Base-by-base conservation (phyloP, 2,888 invertebrate genomes). In the Trachelus iudaicus region DNA sequence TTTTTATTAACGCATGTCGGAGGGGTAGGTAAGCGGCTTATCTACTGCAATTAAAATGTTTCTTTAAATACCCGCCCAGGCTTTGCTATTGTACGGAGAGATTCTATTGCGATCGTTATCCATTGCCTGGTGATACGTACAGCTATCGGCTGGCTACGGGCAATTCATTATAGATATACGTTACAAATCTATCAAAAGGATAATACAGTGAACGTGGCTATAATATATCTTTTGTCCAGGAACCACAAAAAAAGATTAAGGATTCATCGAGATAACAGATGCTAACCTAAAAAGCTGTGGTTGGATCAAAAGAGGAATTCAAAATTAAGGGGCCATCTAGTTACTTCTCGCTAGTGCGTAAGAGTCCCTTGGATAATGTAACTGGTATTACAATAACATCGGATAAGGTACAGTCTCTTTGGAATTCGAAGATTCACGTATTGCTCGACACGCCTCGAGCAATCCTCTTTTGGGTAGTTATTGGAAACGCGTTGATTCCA, bases 21-120 rank as follows among this genome's bases (percentile, higher is more conserved):
- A 83, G 81, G 82, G 78, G 84, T 81, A 81, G 81, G 84, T 90
- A 90, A 90, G 90, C 90, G 78, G 89, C 90, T 90, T 90, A 90
- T 82, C 84, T 84, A 77, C 85, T 86, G 90, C 90, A 90, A 90
- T 90, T 90, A 89, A 90, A 90, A 90, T 89, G 85, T 88, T 90
- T 88, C 86, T 88, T 90, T 87, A 89, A 90, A 90, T 90, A 88
- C 87, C 83, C 81, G 81, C 56, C 9, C 56, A 23, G 23, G 56
- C 56, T 56, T 56, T 23, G 56, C 56, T 6, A 56, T 56, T 56
- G 56, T 56, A 9, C 9, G 56, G 23, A 56, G 56, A 56, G 56
- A 56, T 56, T 56, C 23, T 56, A 56, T 56, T 56, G 56, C 56
- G 56, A 56, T 56, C 56, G 56, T 56, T 56, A 56, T 56, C 56